A percentile compares a stretch with the other conserved stretches of the same genome.
These are phyloP conservation scores for Synanceia verrucosa DNA, from an alignment of 2,797 vertebrate species.

Conservation along the genomic window DNA sequence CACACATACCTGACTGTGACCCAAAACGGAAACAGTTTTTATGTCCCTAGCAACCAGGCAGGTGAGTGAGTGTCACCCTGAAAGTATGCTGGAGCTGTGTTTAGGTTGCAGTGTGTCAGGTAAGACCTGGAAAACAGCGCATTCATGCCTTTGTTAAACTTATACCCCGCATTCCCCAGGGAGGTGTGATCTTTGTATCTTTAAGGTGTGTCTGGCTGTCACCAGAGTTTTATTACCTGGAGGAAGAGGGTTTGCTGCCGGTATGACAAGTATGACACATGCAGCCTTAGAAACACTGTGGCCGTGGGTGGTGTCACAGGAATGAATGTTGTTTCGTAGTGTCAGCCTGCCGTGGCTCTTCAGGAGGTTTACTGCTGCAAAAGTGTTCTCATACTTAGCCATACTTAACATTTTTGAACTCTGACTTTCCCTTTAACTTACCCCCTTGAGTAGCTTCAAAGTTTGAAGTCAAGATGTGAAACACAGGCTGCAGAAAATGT, in stretches of 20 bases:
- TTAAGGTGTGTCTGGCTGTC: conserved; percentile 60
- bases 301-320: conserved; percentile 28
- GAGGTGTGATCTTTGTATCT: conserved; percentile 54
- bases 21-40: background rate
- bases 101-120: background rate
- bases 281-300: conserved; percentile 27
- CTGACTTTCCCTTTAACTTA: background rate
- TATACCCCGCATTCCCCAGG: conserved; percentile 57
- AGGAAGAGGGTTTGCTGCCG: conserved; percentile 24
- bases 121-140: background rate
- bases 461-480: background rate
- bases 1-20: background rate
- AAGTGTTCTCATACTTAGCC: background rate
- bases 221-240: conserved; percentile 19
- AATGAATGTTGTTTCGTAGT: background rate
- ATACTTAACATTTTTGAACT: background rate
- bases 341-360: background rate
- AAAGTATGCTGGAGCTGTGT: background rate
- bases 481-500: no score
- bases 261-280: conserved; percentile 57
- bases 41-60: background rate
- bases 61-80: background rate
- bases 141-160: conserved; percentile 15
- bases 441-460: background rate
- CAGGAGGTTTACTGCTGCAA: background rate